Evolutionary conservation across 2,888 invertebrate genomes (phyloP).

Genomic region (Diplazon laetatorius): DNA sequence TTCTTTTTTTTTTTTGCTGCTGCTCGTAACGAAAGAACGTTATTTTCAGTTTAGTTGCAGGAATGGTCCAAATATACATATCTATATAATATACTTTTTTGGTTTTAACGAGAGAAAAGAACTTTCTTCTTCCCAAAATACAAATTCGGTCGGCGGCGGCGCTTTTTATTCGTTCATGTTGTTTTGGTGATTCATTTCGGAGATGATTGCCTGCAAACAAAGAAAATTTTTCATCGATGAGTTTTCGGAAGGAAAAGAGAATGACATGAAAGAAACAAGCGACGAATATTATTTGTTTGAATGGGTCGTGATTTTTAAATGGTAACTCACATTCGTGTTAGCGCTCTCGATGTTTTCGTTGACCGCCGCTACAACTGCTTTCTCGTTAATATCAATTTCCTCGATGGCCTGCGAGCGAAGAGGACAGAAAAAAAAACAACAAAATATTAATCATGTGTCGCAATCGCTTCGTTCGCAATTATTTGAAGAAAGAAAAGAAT

Average conservation of each 20-base stretch:
- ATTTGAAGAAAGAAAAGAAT: constrained; percentile 60
- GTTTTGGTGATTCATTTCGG: constrained; percentile 80
- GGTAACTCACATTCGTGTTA: constrained; percentile 77
- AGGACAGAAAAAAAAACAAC: constrained; percentile 13
- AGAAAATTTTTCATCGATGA: background rate
- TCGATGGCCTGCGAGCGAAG: constrained; percentile 76
- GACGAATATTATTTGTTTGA: too few species aligned
- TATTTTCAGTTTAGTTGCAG: constrained; percentile 81
- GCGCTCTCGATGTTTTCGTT: constrained; percentile 78
- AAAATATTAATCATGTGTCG: background rate
- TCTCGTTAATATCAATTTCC: constrained; percentile 80
- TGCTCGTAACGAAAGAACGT: constrained; percentile 81
- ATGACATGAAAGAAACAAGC: too few species aligned
- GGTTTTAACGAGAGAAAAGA: constrained; percentile 83
- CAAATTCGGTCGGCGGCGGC: constrained; percentile 78
- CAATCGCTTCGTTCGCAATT: background rate
- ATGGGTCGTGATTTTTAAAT: background rate
- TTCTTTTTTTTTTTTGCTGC: constrained; percentile 70
- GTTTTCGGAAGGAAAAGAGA: too few species aligned
- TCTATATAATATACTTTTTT: constrained; percentile 82
- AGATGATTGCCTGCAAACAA: constrained; percentile 79
- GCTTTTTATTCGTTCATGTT: constrained; percentile 81
- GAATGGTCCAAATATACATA: constrained; percentile 83
- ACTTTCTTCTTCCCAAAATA: constrained; percentile 82
- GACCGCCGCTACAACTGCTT: constrained; percentile 80